phyloP scores from a whole-genome alignment of 2,797 vertebrate species.

The Oreochromis mossambicus region DNA sequence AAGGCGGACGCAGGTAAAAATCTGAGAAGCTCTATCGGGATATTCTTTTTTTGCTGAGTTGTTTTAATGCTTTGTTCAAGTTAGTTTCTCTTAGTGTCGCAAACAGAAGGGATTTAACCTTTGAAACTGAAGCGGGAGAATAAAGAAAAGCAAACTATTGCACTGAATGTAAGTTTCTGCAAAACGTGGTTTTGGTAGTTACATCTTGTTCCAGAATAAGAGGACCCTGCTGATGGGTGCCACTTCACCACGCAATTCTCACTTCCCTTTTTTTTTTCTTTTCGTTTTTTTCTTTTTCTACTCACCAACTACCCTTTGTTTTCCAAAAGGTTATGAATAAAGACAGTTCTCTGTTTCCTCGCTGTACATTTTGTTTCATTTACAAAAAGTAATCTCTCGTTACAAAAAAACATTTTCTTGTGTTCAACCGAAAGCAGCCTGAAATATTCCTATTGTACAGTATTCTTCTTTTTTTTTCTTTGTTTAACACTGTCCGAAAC shows the following conservation, averaged over 20 bases:
- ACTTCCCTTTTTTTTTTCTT: neutral
- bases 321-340: constrained; percentile 78
- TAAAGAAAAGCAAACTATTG: constrained; percentile 65
- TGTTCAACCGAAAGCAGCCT: constrained; percentile 71
- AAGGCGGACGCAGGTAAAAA: constrained; percentile 88
- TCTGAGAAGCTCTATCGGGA: constrained; percentile 45
- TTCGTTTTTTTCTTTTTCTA: neutral
- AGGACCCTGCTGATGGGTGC: constrained; percentile 46
- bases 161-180: constrained; percentile 56
- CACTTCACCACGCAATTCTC: constrained; percentile 15
- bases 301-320: constrained; percentile 69
- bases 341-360: constrained; percentile 79
- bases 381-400: constrained; percentile 83
- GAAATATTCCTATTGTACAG: constrained; percentile 67
- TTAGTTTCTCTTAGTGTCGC: constrained; percentile 14
- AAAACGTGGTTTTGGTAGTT: constrained; percentile 58
- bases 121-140: constrained; percentile 23
- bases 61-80: constrained; percentile 28
- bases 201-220: constrained; percentile 33
- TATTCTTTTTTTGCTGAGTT: constrained; percentile 4
- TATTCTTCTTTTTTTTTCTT: constrained; percentile 78
- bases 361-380: constrained; percentile 75
- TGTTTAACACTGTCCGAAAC: constrained; percentile 81
- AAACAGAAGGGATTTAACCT: constrained; percentile 32
- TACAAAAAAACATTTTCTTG: constrained; percentile 65